These are phyloP conservation scores for Leptodactylus fallax DNA, from an alignment of 2,797 vertebrate species.

Conservation along the genomic window DNA sequence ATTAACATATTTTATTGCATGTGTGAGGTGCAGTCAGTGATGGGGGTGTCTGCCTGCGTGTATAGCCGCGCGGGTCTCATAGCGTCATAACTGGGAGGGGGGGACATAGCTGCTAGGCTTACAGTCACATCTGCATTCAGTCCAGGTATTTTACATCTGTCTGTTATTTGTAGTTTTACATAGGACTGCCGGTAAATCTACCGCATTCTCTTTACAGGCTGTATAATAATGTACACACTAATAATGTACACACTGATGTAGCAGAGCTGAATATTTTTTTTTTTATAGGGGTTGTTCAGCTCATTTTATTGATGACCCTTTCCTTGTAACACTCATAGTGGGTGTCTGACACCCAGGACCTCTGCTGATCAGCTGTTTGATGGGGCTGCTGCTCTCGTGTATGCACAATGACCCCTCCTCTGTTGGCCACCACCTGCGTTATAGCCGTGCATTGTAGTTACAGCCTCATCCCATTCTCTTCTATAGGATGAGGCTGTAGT, in stretches of 20 bases:
- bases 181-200: not conserved
- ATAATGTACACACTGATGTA: not conserved
- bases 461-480: too few species aligned
- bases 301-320: too few species aligned
- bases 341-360: too few species aligned
- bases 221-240: not conserved
- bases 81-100: slow-evolving; percentile 63
- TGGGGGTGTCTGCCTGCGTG: slow-evolving; percentile 60
- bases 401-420: too few species aligned
- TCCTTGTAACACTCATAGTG: too few species aligned
- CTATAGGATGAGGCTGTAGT: too few species aligned
- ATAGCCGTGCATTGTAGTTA: too few species aligned
- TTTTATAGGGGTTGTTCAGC: too few species aligned
- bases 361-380: too few species aligned
- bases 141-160: not conserved
- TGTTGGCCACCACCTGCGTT: too few species aligned
- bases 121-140: not conserved
- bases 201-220: too few species aligned
- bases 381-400: too few species aligned
- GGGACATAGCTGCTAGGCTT: not conserved
- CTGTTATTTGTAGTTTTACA: not conserved
- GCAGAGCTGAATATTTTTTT: not conserved
- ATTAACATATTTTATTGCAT: slow-evolving; percentile 91
- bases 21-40: slow-evolving; percentile 75
- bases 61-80: slow-evolving; percentile 33